Evolutionary conservation across 2,888 invertebrate species (phyloP), one percentile per base, ranked within the genome.

Genomic region (Drosophila borborema): DNA sequence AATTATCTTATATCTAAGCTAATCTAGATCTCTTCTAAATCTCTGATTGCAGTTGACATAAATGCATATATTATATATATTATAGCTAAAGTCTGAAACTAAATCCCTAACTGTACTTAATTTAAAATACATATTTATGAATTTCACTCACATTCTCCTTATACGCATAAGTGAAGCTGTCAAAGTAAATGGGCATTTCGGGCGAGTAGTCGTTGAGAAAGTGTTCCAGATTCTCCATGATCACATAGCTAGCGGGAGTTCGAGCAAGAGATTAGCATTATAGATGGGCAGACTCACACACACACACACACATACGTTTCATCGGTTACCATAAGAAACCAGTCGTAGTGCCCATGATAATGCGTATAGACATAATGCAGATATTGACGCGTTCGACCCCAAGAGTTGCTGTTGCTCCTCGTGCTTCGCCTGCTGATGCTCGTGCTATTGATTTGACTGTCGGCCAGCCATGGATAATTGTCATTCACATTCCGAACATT

Each of bases 321-420:
- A 93, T 99, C 99, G 90, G 99, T 99, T 16, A 99, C 98, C 93
- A 99, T 99, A 89, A 99, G 94, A 93, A 99, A 99, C 98, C 98
- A 99, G 93, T 99, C 99, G 4, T 96, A 97, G 49, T 98, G 95
- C 78, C 97, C 94, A 45, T 95, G 94, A 92, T 98, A 96, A 90
- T 98, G 94, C 78, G 97, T 95, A 91, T 98, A 97, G 14, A 97
- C 95, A 91, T 98, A 97, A 86, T 96, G 95, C 92, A 98, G 98
- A 0, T 98, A 98, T 77, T 96, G 96, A 92, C 98, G 98, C 0
- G 99, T 99, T 94, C 99, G 99, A 2, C 96, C 97, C 99, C 99
- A 99, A 6, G 99, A 94, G 41, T 3, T n/a, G 90, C 96, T 95
- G 86, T 98, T 95, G n/a, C 28, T 31, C 90, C 96, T 14, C 14